A percentile compares a stretch with the other conserved stretches of the same genome.
phyloP scores from a whole-genome alignment of 2,113 vertebrate species.

The Raja brachyura region DNA sequence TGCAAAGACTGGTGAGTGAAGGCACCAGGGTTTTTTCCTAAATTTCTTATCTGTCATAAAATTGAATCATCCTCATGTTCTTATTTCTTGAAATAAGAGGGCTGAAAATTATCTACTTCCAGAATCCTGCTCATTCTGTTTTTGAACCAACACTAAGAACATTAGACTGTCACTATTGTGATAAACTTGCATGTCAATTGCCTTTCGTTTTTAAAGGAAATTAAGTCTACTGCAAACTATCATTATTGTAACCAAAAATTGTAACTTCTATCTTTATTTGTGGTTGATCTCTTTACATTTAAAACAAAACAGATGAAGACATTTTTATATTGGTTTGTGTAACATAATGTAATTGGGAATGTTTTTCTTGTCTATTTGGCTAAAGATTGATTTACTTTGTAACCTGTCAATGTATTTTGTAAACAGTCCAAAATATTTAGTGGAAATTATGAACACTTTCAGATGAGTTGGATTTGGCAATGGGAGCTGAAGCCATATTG shows the following conservation, averaged over 20 bases:
- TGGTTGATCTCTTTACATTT: not conserved
- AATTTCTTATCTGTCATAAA: not conserved
- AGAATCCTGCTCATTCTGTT: not conserved
- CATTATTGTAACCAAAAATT: not conserved
- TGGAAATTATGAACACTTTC: not conserved
- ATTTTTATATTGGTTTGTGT: not conserved
- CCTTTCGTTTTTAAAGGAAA: not conserved
- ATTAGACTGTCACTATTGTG: not conserved
- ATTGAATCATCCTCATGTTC: not conserved
- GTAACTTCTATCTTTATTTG: not conserved
- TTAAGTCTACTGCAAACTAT: not conserved
- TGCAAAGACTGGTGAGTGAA: slow-evolving; percentile 67
- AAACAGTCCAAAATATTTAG: not conserved
- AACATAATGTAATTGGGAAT: too few species aligned
- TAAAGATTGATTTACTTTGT: not conserved
- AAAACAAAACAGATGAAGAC: not conserved
- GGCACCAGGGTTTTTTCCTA: not conserved
- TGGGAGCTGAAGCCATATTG: not conserved
- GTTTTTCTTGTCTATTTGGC: not conserved
- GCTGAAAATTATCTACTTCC: not conserved
- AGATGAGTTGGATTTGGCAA: not conserved
- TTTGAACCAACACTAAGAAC: not conserved
- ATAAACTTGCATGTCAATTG: not conserved
- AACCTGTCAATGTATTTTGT: not conserved
- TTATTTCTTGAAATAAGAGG: not conserved